Percentiles rank a stretch among this genome's conserved stretches.
Conservation (phyloP, 64 coral and sea anemone species). For the Trachythela sp. region DNA sequence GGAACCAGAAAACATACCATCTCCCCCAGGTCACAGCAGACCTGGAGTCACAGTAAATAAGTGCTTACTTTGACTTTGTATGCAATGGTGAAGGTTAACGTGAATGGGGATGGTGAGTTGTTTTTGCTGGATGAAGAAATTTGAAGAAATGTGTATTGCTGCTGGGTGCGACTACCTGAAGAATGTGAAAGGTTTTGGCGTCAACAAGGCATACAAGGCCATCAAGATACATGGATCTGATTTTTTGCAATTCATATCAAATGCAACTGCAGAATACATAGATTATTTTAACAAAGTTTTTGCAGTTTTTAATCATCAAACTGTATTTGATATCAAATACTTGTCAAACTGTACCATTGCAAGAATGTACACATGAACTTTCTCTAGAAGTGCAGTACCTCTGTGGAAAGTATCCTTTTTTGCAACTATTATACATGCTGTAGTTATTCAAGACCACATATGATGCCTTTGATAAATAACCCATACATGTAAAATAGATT, state of each 20-base stretch:
- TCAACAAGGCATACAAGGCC: background rate
- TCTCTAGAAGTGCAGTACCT: slow-evolving; percentile 13
- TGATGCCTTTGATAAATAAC: too few species aligned
- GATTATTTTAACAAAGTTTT: background rate
- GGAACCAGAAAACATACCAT: too few species aligned
- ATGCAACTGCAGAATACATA: background rate
- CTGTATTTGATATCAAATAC: slow-evolving; percentile 27
- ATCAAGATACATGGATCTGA: background rate
- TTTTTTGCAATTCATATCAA: background rate
- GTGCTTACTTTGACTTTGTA: too few species aligned
- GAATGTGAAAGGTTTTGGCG: background rate
- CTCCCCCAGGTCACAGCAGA: too few species aligned
- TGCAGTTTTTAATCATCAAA: slow-evolving; percentile 41
- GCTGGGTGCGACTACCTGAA: background rate
- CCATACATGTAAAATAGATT: too few species aligned
- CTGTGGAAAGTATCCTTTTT: slow-evolving; percentile 49
- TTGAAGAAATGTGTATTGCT: background rate
- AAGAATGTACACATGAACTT: slow-evolving; percentile 7
- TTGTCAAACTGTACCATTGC: slow-evolving; percentile 18
- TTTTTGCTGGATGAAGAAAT: background rate
- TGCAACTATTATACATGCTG: too few species aligned
- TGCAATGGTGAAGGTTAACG: background rate
- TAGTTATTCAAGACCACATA: too few species aligned
- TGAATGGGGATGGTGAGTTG: background rate
- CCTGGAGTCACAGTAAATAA: too few species aligned